Conservation (phyloP, 2,888 invertebrate genomes). For the Trachelus tabidus region DNA sequence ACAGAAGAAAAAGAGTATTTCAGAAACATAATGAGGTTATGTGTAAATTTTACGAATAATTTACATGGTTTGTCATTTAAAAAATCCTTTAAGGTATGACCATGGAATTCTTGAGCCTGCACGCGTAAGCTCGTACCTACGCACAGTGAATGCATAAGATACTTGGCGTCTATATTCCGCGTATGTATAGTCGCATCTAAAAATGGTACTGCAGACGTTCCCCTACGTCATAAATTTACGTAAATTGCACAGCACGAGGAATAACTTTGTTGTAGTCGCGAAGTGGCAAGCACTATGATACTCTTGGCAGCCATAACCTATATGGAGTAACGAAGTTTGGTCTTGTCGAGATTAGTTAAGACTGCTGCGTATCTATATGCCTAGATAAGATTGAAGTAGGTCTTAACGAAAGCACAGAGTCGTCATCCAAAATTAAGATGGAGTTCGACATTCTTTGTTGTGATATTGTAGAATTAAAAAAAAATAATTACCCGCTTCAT, state of each 20-base stretch:
- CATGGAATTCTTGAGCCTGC: neutral
- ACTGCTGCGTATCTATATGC: neutral
- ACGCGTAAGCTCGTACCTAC: neutral
- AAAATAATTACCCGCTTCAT: neutral
- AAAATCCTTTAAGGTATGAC: neutral
- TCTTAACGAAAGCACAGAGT: neutral
- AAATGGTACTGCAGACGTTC: neutral
- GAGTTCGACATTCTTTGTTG: neutral
- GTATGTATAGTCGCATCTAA: neutral
- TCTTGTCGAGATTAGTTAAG: neutral
- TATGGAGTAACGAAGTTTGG: neutral
- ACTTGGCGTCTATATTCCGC: neutral
- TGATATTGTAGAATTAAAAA: too few relatives aligned
- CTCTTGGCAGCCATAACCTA: neutral
- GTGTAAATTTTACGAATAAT: neutral
- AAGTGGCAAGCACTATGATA: neutral
- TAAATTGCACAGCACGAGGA: neutral
- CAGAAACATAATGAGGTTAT: neutral
- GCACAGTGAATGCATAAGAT: neutral
- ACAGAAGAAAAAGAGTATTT: neutral
- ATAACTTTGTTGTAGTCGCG: neutral
- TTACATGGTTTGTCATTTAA: neutral
- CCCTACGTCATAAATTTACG: neutral
- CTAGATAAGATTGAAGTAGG: neutral
- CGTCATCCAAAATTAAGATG: neutral